A percentile compares a stretch with the other conserved stretches of the same genome.
phyloP scores from a whole-genome alignment of 2,797 vertebrate species.

The Phataginus tricuspis region DNA sequence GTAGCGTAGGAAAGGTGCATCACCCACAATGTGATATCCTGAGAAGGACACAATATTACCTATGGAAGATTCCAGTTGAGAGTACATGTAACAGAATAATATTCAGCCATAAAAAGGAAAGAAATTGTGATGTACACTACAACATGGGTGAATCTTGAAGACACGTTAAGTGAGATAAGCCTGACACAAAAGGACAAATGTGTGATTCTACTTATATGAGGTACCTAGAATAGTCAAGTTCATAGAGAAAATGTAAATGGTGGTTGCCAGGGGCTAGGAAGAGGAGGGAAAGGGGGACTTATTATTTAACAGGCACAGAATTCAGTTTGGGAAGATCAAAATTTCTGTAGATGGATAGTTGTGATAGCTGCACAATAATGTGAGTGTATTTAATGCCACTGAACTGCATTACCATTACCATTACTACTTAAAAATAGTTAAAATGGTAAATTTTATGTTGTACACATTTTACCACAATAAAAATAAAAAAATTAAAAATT shows the following conservation, averaged over 20 bases:
- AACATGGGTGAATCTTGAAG: not conserved
- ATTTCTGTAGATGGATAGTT: not conserved
- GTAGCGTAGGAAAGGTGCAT: not conserved
- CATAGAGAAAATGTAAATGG: not conserved
- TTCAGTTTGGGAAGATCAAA: not conserved
- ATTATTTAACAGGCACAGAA: not conserved
- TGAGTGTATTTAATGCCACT: not conserved
- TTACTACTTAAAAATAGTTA: not conserved
- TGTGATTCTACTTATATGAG: not conserved
- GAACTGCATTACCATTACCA: no score
- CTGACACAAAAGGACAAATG: not conserved
- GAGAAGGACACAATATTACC: not conserved
- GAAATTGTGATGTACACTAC: not conserved
- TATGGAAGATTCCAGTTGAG: not conserved
- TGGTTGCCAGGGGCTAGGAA: not conserved
- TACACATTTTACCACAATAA: not conserved
- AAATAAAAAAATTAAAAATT: not conserved
- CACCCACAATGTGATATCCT: not conserved
- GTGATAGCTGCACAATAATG: not conserved
- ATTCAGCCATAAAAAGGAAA: not conserved
- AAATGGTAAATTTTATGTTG: not conserved
- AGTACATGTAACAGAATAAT: not conserved
- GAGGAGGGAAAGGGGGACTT: not conserved
- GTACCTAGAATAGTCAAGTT: not conserved
- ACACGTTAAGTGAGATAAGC: not conserved